These are phyloP conservation scores for Nephrotoma appendiculata DNA, from an alignment of 2,888 invertebrate genomes.

Conservation along the genomic window DNA sequence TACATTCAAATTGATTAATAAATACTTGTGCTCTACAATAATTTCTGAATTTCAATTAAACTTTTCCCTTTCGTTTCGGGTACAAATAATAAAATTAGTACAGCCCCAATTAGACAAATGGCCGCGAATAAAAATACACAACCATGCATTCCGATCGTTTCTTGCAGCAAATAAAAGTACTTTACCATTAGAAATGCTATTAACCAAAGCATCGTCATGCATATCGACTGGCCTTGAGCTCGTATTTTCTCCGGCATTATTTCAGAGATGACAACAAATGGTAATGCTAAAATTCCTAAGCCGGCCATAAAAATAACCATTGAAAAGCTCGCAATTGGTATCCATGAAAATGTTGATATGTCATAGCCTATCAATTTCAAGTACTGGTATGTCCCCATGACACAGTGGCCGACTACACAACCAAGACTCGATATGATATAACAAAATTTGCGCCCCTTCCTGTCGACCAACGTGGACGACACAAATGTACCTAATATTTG, in stretches of 20 bases:
- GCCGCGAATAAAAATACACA: conserved; percentile 23
- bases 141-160: conserved; percentile 22
- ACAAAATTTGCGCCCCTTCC: conserved; percentile 20
- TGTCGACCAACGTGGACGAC: conserved; percentile 17
- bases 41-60: conserved; percentile 22
- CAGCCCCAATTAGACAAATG: conserved; percentile 19
- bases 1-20: too few relatives aligned
- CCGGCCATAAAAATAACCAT: conserved; percentile 10
- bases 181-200: conserved; percentile 13
- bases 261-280: conserved; percentile 11
- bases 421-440: conserved; percentile 9
- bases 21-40: conserved; percentile 11
- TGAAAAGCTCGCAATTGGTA: conserved; percentile 10
- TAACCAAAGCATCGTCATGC: conserved; percentile 16
- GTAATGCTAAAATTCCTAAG: conserved; percentile 10
- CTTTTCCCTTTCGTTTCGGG: conserved; percentile 30
- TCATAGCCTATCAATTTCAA: conserved; percentile 3
- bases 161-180: conserved; percentile 20
- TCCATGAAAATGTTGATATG: conserved; percentile 7
- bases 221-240: neutral
- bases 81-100: conserved; percentile 23
- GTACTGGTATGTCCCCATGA: conserved; percentile 1
- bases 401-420: conserved; percentile 5
- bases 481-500: conserved; percentile 20
- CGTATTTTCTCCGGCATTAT: conserved; percentile 11